Base-by-base conservation (phyloP, 2,113 vertebrate genomes). In the Ophthalmolycus amberensis region DNA sequence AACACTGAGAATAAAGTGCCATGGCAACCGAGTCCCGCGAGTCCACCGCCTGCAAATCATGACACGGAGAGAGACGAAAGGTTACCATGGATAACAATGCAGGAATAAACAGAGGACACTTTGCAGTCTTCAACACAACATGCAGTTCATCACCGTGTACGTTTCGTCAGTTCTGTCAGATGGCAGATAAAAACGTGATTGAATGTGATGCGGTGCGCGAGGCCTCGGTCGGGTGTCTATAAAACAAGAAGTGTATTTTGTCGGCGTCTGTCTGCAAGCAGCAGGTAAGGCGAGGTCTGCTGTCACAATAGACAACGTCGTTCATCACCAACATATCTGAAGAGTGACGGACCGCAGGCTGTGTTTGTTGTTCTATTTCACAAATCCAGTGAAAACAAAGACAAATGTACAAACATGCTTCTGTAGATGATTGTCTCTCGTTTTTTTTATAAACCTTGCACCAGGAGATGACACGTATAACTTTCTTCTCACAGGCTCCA, bases 1-100 rank as follows among this genome's bases (percentile, higher is more conserved):
- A 97, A 88, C 97, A 98, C 89, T 97, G 96, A 27, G 97, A 97
- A 85, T 98, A 98, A 37, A 98, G 95, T 0, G 97, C 97, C 97
- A 98, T 98, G 80, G 97, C 95, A 52, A 98, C 96, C 0, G 97
- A 98, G 84, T 97, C 97, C 60, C 97, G 92, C 8, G 97, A 98
- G 92, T 97, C 97, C 87, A 96, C 95, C 2, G 97, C 97, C 97
- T 98, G 92, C 67, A 82, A 90, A 85, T 64, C 62, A 88, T 11
- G 64, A 79, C 50, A 71, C 42, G 2, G 32, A 32, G 38, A 32
- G 40, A 79, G 64, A 76, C 1, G 2, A 66, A 10, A 9, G 62
- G 50, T 82, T 56, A 79, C 71, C 64, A 68, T 64, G 71, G 44
- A 42, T 22, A 77, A 82, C 27, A 71, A 65, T 40, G 59, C 12